Percentiles rank a stretch among this genome's conserved stretches.
Evolutionary conservation across 2,888 invertebrate species (phyloP).

Genomic region (Spodoptera littoralis): DNA sequence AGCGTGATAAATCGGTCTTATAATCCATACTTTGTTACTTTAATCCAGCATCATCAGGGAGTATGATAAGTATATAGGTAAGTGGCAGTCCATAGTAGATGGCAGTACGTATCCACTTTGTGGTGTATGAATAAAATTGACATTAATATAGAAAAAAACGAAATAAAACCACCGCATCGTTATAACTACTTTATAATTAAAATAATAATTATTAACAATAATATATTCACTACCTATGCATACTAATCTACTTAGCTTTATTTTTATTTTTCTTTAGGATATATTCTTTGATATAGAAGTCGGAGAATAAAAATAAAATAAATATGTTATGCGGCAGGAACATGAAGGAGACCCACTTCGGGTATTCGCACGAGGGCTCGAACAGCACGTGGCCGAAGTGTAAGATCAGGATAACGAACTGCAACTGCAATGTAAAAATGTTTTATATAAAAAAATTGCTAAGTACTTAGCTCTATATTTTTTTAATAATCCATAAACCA

Average conservation of each 20-base stretch:
- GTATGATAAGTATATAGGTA: too few species aligned
- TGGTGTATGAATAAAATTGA: too few species aligned
- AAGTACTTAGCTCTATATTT: too few species aligned
- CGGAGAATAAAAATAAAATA: slow-evolving; percentile 90
- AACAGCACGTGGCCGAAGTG: slow-evolving; percentile 89
- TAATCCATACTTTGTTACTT: too few species aligned
- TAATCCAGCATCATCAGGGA: too few species aligned
- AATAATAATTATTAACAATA: slow-evolving; percentile 16
- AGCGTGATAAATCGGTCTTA: too few species aligned
- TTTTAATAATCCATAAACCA: too few species aligned
- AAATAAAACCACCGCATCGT: slow-evolving; percentile 20
- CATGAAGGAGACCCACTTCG: slow-evolving; percentile 87
- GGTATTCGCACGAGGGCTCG: slow-evolving; percentile 90
- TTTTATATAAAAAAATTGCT: not conserved
- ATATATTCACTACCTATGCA: slow-evolving; percentile 44
- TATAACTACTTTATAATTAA: slow-evolving; percentile 27
- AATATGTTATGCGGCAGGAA: slow-evolving; percentile 91
- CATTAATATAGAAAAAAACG: too few species aligned
- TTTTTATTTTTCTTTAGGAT: slow-evolving; percentile 81
- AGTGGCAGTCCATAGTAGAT: too few species aligned
- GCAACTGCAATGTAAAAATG: slow-evolving; percentile 76
- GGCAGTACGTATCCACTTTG: too few species aligned
- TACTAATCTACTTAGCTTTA: slow-evolving; percentile 63
- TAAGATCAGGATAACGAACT: slow-evolving; percentile 90
- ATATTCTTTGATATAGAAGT: slow-evolving; percentile 92